Evolutionary conservation across 2,113 vertebrate species (phyloP).

Genomic region (Eleginops maclovinus): DNA sequence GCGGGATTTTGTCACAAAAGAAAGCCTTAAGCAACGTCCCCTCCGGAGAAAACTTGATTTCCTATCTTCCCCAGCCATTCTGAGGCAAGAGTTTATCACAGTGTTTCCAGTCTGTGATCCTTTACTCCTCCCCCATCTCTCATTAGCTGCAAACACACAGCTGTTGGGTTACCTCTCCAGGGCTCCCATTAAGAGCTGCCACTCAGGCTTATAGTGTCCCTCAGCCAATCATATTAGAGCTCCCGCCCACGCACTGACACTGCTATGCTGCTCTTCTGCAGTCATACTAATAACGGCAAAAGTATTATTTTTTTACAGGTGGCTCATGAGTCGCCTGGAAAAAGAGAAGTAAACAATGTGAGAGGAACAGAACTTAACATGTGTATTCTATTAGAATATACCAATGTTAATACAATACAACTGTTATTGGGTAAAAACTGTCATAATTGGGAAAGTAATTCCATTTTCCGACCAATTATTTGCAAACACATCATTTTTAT

Average conservation of each 20-base stretch:
- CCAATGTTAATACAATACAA: constrained; percentile 1
- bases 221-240: constrained; percentile 80
- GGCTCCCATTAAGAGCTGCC: constrained; percentile 84
- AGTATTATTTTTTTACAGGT: constrained; percentile 62
- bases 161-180: constrained; percentile 83
- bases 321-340: constrained; percentile 39
- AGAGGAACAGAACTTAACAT: constrained; percentile 6
- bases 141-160: constrained; percentile 86
- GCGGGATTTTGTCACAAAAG: constrained; percentile 64
- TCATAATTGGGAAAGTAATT: neutral
- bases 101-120: constrained; percentile 79
- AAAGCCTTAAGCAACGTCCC: constrained; percentile 68
- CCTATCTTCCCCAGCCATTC: constrained; percentile 72
- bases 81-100: constrained; percentile 77
- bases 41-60: constrained; percentile 76
- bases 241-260: constrained; percentile 73
- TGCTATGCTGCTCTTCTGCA: constrained; percentile 55
- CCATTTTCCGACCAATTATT: neutral
- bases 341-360: neutral
- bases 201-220: constrained; percentile 75
- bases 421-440: neutral
- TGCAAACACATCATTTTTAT: constrained; percentile 29
- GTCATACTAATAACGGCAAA: constrained; percentile 65
- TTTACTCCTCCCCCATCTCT: constrained; percentile 81
- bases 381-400: neutral